phyloP scores from a whole-genome alignment of 2,888 invertebrate genomes.

The Hylaea fasciaria region DNA sequence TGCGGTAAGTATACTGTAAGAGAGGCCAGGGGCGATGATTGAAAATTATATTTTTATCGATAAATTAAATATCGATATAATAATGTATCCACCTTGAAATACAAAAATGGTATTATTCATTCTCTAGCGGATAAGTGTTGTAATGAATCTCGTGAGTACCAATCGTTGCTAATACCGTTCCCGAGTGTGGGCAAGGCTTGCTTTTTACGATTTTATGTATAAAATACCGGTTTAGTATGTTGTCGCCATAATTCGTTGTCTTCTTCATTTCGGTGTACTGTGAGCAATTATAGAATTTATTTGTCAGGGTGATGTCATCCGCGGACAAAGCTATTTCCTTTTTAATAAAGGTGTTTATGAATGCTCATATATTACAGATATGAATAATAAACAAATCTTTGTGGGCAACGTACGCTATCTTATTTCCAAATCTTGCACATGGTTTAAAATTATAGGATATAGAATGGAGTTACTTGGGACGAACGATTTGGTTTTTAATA shows the following conservation, averaged over 20 bases:
- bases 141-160: conserved; percentile 82
- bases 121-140: conserved; percentile 79
- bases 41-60: conserved; percentile 3
- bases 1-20: too few species aligned
- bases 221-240: conserved; percentile 73
- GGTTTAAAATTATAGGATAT: too few species aligned
- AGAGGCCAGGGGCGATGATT: too few species aligned
- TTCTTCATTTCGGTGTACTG: conserved; percentile 43
- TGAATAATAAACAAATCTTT: conserved; percentile 16
- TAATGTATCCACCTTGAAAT: conserved; percentile 57
- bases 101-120: conserved; percentile 79
- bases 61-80: conserved; percentile 32
- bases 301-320: conserved; percentile 40
- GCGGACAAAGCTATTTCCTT: conserved; percentile 37
- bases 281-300: conserved; percentile 42
- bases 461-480: too few species aligned
- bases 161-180: conserved; percentile 77
- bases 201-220: conserved; percentile 71
- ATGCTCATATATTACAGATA: conserved; percentile 28
- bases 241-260: conserved; percentile 66
- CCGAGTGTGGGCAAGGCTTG: conserved; percentile 76
- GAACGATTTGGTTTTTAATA: too few species aligned
- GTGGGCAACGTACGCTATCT: too few species aligned
- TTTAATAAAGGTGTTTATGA: conserved; percentile 37
- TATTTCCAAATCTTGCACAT: too few species aligned